Base-by-base conservation (phyloP, 2,888 invertebrate species). In the Eilema caniola region DNA sequence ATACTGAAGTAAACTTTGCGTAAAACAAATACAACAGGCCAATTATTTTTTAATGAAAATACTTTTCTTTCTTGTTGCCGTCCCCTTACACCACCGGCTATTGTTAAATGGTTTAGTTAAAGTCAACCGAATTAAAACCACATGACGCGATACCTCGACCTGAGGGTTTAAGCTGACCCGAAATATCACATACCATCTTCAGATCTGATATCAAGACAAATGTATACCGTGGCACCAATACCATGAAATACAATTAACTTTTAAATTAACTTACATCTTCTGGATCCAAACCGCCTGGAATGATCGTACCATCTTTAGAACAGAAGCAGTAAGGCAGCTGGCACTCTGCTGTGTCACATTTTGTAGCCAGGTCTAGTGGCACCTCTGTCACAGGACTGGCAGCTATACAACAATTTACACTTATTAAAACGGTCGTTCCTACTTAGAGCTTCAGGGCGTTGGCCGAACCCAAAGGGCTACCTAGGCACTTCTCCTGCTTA, bases 251-350 rank as follows among this genome's bases (percentile, higher is more conserved):
- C n/a, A 47, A 24, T 4, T 33, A 23, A 8, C 8, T 62, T 41
- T 24, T 4, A 33, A 41, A 57, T 14, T 41, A 28, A 86, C 90
- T 89, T 95, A 98, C 98, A 85, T 98, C 97, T 89, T 98, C 97
- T 23, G 97, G 97, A 71, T 98, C 97, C 47, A 99, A 92, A 67
- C 97, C 97, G 47, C 98, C 98, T 12, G 99, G 99, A 82, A 98
- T 98, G 74, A 96, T 89, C 7, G 98, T 98, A 56, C 99, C 99
- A 91, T 99, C 98, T 88, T 98, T 97, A 56, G 98, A 98, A 89
- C 99, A 99, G 93, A 97, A 98, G 90, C 99, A 99, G 86, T 98
- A 98, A 0, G 99, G 99, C 83, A 99, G 95, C 77, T 95, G 93
- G 88, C 99, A 99, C 74, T 96, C 96, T 0, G 96, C 93, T 0